Conservation (phyloP, 2,888 invertebrate genomes). For the Drosophila antonietae region DNA sequence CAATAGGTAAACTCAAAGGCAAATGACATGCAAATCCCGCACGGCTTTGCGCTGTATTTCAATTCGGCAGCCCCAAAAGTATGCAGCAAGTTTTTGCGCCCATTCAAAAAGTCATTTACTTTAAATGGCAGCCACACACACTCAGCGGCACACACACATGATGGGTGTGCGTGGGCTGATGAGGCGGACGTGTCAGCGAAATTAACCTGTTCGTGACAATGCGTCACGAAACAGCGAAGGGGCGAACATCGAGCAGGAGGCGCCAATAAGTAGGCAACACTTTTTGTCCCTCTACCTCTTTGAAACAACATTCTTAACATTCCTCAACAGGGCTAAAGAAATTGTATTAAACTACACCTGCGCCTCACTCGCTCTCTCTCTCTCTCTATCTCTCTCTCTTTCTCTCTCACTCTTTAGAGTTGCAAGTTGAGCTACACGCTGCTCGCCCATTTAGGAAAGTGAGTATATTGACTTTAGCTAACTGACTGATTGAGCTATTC, state of each 20-base stretch:
- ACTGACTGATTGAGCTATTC: neutral
- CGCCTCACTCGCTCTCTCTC: neutral
- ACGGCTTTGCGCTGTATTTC: conserved; percentile 33
- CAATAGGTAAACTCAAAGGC: conserved; percentile 42
- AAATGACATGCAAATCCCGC: conserved; percentile 25
- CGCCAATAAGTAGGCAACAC: conserved; percentile 66
- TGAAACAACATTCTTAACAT: conserved; percentile 29
- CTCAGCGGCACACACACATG: conserved; percentile 11
- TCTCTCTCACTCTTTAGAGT: neutral
- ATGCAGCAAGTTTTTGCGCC: conserved; percentile 41
- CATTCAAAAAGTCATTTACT: conserved; percentile 24
- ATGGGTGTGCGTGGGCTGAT: conserved; percentile 16
- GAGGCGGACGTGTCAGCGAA: conserved; percentile 58
- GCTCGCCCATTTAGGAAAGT: neutral
- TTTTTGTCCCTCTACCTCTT: conserved; percentile 2
- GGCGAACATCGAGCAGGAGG: conserved; percentile 5
- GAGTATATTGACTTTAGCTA: neutral
- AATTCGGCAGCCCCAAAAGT: conserved; percentile 34
- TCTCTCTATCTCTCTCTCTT: neutral
- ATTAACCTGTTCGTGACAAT: conserved; percentile 73
- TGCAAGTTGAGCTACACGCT: neutral
- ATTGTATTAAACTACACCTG: conserved; percentile 6
- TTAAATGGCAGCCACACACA: conserved; percentile 35
- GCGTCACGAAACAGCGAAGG: conserved; percentile 26
- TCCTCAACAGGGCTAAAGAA: conserved; percentile 13